Evolutionary conservation across 2,797 vertebrate species (phyloP), one percentile per base, ranked within the genome.

Genomic region (Capromys pilorides): DNA sequence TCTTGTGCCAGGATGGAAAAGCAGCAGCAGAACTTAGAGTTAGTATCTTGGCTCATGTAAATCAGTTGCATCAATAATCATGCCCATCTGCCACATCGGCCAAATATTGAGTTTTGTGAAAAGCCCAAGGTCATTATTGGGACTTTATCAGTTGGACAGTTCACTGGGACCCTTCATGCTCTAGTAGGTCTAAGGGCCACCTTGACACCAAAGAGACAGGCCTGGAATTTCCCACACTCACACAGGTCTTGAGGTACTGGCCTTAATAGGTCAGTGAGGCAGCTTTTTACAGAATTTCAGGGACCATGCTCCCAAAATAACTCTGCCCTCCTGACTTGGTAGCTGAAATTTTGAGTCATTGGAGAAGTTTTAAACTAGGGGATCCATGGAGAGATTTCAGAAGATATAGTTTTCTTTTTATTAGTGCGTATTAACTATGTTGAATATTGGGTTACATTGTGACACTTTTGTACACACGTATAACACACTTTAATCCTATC

Each of bases 281-380:
- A 64, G 22, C 49, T 93, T 45, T 51, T 86, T 39, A 64, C 64
- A 33, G 77, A 49, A 75, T 90, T 93, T 64, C 49, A 75, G 82
- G 82, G 77, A 39, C 61, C 24, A 62, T 79, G 64, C 59, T 95
- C 59, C 69, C 66, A 87, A 81, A 88, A 59, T 54, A 54, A 39
- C 0, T 88, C 28, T 66, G 59, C 26, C 54, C 49, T 75, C 45
- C 39, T 75, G 64, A 14, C 49, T 93, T 84, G 51, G 67, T 67
- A 66, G 16, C n/a, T 91, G 49, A 88, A 87, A 84, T 57, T 71
- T 73, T 45, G 36, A 41, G 39, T 82, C 49, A 67, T 83, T 64
- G 49, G 64, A 64, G 28, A 86, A 66, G 45, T 79, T 95, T 95
- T 88, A 88, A 88, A 88, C 9, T 67, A 80, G 66, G 75, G 80